A percentile compares a stretch with the other conserved stretches of the same genome.
phyloP scores from a whole-genome alignment of 2,113 vertebrate species.

The Fregata magnificens region DNA sequence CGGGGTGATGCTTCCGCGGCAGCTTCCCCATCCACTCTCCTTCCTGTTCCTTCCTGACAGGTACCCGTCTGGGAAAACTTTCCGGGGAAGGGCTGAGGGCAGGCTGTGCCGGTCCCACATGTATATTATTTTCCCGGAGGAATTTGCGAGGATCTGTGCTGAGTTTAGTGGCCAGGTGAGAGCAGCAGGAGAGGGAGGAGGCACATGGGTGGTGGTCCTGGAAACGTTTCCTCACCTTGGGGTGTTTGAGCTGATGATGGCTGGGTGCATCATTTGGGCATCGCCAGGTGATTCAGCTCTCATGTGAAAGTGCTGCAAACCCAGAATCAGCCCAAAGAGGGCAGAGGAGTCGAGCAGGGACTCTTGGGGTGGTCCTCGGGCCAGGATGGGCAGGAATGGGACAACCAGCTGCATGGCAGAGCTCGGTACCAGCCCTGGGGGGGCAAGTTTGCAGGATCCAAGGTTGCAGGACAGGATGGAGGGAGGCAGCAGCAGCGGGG shows the following conservation, averaged over 20 bases:
- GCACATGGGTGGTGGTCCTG: background rate
- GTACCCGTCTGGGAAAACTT: background rate
- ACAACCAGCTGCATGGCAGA: background rate
- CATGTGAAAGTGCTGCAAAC: background rate
- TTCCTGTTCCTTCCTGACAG: background rate
- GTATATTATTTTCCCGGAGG: accelerated
- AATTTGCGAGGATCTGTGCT: accelerated
- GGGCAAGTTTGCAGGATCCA: background rate
- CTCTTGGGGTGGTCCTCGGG: background rate
- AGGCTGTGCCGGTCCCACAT: background rate
- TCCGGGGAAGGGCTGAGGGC: background rate
- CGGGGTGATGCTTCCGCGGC: accelerated
- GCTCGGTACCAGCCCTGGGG: accelerated
- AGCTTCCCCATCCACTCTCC: background rate
- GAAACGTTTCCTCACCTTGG: background rate
- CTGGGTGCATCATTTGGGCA: background rate
- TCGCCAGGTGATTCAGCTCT: background rate
- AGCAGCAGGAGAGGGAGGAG: background rate
- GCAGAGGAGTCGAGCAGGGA: background rate
- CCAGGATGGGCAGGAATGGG: background rate
- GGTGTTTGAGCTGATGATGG: background rate
- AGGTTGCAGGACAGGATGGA: background rate
- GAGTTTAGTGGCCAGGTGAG: background rate
- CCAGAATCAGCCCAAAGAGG: background rate
- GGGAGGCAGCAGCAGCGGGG: background rate